phyloP scores from a whole-genome alignment of 2,888 invertebrate genomes.

The Phengaris alcon region DNA sequence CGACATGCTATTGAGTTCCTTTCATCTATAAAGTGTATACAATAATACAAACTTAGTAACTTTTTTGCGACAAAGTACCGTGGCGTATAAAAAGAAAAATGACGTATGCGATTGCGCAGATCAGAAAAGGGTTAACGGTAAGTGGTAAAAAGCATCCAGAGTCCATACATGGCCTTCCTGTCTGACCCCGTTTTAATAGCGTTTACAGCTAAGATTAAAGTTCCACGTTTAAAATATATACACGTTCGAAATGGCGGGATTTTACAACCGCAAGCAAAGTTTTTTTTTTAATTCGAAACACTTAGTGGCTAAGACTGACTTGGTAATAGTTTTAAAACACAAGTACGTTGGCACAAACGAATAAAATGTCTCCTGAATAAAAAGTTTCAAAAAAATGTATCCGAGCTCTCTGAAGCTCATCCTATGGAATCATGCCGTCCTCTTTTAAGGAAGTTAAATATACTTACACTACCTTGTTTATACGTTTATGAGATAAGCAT shows the following conservation, averaged over 20 bases:
- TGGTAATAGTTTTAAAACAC: too few relatives aligned
- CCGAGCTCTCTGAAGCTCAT: too few relatives aligned
- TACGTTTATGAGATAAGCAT: too few relatives aligned
- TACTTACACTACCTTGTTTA: too few relatives aligned
- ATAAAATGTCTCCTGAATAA: too few relatives aligned
- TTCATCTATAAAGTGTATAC: neutral
- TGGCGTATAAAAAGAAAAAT: slow-evolving; percentile 3
- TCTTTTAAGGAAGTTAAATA: too few relatives aligned
- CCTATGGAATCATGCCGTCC: too few relatives aligned
- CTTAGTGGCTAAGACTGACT: neutral
- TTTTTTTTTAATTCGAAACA: neutral
- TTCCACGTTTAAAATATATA: neutral
- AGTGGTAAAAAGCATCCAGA: slow-evolving; percentile 46
- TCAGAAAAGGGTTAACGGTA: slow-evolving; percentile 46
- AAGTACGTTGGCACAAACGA: neutral
- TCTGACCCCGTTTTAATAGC: slow-evolving; percentile 35
- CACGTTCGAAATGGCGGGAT: neutral
- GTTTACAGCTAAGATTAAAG: slow-evolving; percentile 35
- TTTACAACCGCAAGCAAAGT: neutral
- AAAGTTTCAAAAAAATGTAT: too few relatives aligned
- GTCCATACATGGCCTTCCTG: slow-evolving; percentile 51
- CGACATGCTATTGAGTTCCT: neutral
- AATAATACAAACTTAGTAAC: neutral
- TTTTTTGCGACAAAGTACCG: neutral
- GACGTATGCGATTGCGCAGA: neutral